Evolutionary conservation across 2,797 vertebrate genomes (phyloP), one percentile per base, ranked within the genome.

Genomic region (Crenichthys baileyi): DNA sequence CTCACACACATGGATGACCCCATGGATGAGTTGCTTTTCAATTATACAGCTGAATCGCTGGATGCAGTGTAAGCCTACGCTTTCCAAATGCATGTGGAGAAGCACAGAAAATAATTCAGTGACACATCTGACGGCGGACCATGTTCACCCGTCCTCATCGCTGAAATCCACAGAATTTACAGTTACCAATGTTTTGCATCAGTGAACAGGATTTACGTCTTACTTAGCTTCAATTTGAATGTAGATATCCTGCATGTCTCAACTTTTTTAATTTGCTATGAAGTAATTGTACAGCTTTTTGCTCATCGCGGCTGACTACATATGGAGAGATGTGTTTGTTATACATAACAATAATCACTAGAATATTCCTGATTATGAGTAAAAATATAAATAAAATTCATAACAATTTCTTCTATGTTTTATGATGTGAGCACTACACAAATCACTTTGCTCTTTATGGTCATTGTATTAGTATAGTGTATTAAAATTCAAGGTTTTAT

Each of bases 11-110:
- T 82, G 88, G 80, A 79, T 91, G 83, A 89, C 80, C 83, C 73
- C 61, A n/a, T 68, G 85, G 88, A 93, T 91, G 89, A 86, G 85
- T 68, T 91, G 86, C 74, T 80, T 87, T 90, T 92, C 89, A 88
- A 87, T 92, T 89, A 89, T 89, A 85, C 68, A 72, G 79, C 8
- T 75, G 36, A 61, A 79, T 22, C 61, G 3, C 39, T 3, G 51
- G 74, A 55, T 74, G 41, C 36, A 60, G 75, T 67, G 53, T 67
- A 46, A 77, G 77, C 75, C 74, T 73, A 61, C 67, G 58, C 29
- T 80, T 76, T 85, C 48, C 39, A 73, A 78, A 78, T 44, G 72
- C 50, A 31, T 3, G 20, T 2, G 51, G 55, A 26, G 60, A 81
- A 46, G 65, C 70, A 63, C 0, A 55, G 71, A 67, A 78, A 87